These are phyloP conservation scores for Serilophus lunatus DNA, from an alignment of 2,113 vertebrate species.

Conservation along the genomic window DNA sequence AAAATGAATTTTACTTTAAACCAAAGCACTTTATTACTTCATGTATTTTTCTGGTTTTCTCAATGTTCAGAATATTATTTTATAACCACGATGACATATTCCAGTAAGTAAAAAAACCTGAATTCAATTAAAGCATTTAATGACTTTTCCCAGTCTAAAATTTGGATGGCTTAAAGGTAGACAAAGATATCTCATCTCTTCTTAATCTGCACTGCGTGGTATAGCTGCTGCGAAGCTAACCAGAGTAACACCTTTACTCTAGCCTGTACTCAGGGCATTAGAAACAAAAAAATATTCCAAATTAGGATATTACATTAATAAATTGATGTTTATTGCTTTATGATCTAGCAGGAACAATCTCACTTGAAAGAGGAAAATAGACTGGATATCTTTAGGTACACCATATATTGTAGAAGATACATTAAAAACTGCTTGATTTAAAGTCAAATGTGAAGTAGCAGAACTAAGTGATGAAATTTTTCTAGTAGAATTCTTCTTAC, in stretches of 20 bases:
- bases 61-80: neutral
- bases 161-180: neutral
- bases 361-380: neutral
- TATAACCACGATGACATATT: neutral
- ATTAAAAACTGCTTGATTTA: neutral
- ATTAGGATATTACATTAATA: neutral
- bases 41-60: neutral
- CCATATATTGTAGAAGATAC: neutral
- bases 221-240: neutral
- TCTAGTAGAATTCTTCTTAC: neutral
- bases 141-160: neutral
- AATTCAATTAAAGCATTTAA: neutral
- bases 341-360: neutral
- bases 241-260: neutral
- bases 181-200: neutral
- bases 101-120: neutral
- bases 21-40: neutral
- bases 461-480: neutral
- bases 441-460: neutral
- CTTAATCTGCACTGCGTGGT: neutral
- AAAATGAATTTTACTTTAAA: constrained; percentile 13
- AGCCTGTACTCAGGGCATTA: neutral
- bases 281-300: neutral
- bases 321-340: neutral
- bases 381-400: neutral